Conservation (phyloP, 2,797 vertebrate species). For the Pyrrhura leucotis region DNA sequence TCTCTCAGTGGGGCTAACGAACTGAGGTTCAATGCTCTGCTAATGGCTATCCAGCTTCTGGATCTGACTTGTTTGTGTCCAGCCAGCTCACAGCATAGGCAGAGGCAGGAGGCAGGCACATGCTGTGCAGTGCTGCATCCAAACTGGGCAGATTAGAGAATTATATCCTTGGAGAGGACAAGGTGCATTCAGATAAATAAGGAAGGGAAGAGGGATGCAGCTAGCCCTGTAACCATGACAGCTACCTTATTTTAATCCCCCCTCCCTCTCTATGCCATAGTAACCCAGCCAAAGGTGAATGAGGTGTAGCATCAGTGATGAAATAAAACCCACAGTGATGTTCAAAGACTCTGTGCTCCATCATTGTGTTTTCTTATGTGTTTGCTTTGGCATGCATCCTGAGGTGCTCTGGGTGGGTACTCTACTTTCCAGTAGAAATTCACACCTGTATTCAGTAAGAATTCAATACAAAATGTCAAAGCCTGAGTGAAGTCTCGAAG, state of each 20-base stretch:
- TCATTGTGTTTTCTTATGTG: not conserved
- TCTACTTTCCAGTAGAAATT: not conserved
- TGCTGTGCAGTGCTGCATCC: not conserved
- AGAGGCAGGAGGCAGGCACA: not conserved
- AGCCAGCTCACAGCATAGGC: not conserved
- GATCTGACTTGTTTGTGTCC: not conserved
- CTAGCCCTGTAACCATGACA: not conserved
- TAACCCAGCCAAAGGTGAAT: not conserved
- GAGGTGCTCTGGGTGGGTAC: not conserved
- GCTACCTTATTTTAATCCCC: not conserved
- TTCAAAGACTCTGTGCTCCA: not conserved
- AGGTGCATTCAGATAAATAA: not conserved
- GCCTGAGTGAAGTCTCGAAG: not conserved
- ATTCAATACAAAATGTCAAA: not conserved
- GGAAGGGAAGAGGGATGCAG: not conserved
- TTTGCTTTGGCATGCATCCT: not conserved
- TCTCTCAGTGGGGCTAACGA: not conserved
- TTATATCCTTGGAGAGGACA: not conserved
- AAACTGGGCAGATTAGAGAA: not conserved
- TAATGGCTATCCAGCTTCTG: not conserved
- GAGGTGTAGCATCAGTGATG: not conserved
- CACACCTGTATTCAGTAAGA: not conserved
- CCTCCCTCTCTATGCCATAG: accelerated
- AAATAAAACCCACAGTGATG: not conserved
- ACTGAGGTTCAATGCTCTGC: not conserved